phyloP scores from a whole-genome alignment of 2,113 vertebrate species.

The Seriola rivoliana region DNA sequence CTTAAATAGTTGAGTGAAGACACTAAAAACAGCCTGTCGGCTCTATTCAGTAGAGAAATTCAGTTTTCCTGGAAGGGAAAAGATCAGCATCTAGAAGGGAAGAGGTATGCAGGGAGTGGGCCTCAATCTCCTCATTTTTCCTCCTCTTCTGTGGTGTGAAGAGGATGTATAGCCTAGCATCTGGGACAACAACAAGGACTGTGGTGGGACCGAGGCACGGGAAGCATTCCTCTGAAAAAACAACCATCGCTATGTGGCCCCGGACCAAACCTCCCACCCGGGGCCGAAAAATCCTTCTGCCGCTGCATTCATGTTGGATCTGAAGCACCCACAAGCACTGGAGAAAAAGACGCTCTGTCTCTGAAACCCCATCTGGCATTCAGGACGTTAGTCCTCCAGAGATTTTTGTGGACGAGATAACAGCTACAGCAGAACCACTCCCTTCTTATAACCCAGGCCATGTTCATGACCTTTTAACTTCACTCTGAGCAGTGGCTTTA shows the following conservation, averaged over 20 bases:
- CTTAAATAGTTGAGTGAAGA: neutral
- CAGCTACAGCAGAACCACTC: conserved; percentile 42
- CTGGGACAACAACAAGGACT: conserved; percentile 75
- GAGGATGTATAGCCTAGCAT: conserved; percentile 63
- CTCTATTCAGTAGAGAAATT: conserved; percentile 14
- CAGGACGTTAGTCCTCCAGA: conserved; percentile 63
- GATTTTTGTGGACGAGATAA: conserved; percentile 67
- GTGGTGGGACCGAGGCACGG: conserved; percentile 77
- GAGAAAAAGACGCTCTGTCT: conserved; percentile 76
- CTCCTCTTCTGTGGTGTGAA: conserved; percentile 68
- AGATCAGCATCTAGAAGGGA: conserved; percentile 57
- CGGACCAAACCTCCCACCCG: conserved; percentile 75
- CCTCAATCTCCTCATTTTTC: conserved; percentile 72
- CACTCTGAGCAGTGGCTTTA: conserved; percentile 3
- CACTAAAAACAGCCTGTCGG: neutral
- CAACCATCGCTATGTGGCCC: conserved; percentile 76
- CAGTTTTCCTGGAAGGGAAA: conserved; percentile 1
- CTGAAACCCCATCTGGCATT: conserved; percentile 67
- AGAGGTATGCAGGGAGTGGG: conserved; percentile 82
- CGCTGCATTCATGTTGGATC: conserved; percentile 75
- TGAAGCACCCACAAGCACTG: conserved; percentile 75
- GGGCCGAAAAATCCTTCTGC: conserved; percentile 57
- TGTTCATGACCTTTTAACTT: conserved; percentile 50
- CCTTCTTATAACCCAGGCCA: conserved; percentile 25
- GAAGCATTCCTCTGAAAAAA: conserved; percentile 80